A percentile compares a stretch with the other conserved stretches of the same genome.
Evolutionary conservation across 2,888 invertebrate genomes (phyloP).

Genomic region (Tethea ocularis): DNA sequence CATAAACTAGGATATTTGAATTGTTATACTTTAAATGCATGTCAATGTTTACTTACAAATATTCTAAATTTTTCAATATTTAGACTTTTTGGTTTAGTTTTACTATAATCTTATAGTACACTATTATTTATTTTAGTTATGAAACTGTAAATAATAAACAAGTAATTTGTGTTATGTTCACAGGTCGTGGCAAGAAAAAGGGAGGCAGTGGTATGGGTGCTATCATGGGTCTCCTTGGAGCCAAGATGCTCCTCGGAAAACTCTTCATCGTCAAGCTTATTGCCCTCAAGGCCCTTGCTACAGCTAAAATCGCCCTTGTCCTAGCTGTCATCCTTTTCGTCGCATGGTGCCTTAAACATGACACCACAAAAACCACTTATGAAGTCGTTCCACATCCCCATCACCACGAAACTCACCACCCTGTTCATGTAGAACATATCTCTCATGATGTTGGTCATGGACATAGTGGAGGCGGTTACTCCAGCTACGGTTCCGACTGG

Average conservation of each 20-base stretch:
- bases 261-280: conserved; percentile 91
- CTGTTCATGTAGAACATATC: conserved; percentile 82
- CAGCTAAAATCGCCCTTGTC: conserved; percentile 91
- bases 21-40: too few species aligned
- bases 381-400: conserved; percentile 76
- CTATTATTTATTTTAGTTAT: too few species aligned
- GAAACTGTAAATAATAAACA: too few species aligned
- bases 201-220: conserved; percentile 87
- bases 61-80: too few species aligned
- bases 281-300: conserved; percentile 91
- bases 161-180: conserved; percentile 21
- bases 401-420: conserved; percentile 85
- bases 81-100: too few species aligned
- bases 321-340: conserved; percentile 87
- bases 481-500: conserved; percentile 74
- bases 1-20: too few species aligned
- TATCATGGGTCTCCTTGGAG: conserved; percentile 85
- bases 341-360: conserved; percentile 74
- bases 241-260: conserved; percentile 72
- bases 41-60: too few species aligned
- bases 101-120: too few species aligned
- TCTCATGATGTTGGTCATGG: conserved; percentile 70
- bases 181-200: conserved; percentile 90
- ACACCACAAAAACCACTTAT: conserved; percentile 74
- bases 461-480: conserved; percentile 52